A percentile compares a stretch with the other conserved stretches of the same genome.
Evolutionary conservation across 2,888 invertebrate species (phyloP).

Genomic region (Pterostichus niger): DNA sequence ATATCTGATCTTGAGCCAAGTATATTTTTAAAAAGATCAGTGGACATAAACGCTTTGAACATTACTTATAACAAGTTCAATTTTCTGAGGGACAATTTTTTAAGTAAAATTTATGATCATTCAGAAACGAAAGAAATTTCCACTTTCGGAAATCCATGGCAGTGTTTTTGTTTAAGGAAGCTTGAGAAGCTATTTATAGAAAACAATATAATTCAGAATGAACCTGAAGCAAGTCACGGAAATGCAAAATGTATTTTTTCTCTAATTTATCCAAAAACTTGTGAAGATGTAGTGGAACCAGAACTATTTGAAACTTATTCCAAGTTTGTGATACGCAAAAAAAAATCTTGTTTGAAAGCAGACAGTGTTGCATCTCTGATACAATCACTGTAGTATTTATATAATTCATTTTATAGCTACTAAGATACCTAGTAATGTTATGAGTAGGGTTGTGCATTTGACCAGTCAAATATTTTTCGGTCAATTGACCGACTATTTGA

Average conservation of each 20-base stretch:
- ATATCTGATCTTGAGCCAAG: background rate
- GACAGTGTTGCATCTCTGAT: background rate
- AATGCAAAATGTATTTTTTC: background rate
- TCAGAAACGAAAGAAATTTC: background rate
- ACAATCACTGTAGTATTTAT: background rate
- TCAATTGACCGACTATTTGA: too few relatives aligned
- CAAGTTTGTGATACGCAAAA: background rate
- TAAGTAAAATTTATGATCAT: background rate
- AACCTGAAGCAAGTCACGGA: background rate
- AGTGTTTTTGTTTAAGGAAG: background rate
- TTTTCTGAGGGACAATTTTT: background rate
- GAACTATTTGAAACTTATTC: background rate
- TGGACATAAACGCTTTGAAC: background rate
- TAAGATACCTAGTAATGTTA: background rate
- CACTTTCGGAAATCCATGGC: slow-evolving; percentile 23
- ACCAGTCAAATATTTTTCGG: too few relatives aligned
- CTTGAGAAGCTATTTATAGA: background rate
- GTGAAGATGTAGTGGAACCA: background rate
- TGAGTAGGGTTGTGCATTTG: too few relatives aligned
- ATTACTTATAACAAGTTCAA: slow-evolving; percentile 16
- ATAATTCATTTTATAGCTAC: too few relatives aligned
- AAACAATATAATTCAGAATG: background rate
- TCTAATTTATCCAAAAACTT: background rate
- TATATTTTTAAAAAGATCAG: background rate
- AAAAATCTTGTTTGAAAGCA: background rate